Conservation (phyloP, 2,888 invertebrate genomes). For the Muschampia plurimacula region DNA sequence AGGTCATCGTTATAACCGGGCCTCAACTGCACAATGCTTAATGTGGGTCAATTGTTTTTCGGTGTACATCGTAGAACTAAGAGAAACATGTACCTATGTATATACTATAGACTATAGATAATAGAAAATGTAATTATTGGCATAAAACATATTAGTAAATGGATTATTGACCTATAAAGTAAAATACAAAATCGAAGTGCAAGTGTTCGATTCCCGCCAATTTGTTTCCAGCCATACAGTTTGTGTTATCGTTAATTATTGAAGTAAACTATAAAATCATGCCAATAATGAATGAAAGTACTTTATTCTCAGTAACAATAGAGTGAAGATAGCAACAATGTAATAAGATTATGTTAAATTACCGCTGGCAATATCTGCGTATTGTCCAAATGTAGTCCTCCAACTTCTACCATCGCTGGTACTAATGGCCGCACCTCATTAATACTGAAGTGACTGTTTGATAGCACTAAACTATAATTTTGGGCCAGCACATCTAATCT, state of each 20-base stretch:
- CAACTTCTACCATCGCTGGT: constrained; percentile 84
- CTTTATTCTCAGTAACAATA: neutral
- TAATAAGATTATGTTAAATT: constrained; percentile 45
- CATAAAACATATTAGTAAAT: neutral
- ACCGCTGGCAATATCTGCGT: constrained; percentile 74
- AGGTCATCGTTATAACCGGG: constrained; percentile 44
- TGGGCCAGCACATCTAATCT: constrained; percentile 73
- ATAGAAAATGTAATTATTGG: neutral
- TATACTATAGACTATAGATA: neutral
- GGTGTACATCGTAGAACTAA: neutral
- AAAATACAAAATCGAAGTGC: neutral
- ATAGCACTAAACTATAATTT: constrained; percentile 82
- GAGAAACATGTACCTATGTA: neutral
- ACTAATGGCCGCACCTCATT: constrained; percentile 84
- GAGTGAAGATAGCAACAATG: constrained; percentile 13
- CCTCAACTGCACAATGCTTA: constrained; percentile 55
- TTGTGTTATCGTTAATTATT: neutral
- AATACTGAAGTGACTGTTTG: constrained; percentile 85
- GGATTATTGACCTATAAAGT: constrained; percentile 3
- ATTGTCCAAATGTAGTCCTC: constrained; percentile 83
- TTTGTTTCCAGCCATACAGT: neutral
- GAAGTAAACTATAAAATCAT: constrained; percentile 4
- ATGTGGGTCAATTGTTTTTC: constrained; percentile 66
- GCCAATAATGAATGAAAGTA: constrained; percentile 14
- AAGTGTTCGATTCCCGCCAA: too few relatives aligned